A percentile compares a stretch with the other conserved stretches of the same genome.
phyloP scores from a whole-genome alignment of 2,797 vertebrate species.

The Chiloscyllium punctatum region DNA sequence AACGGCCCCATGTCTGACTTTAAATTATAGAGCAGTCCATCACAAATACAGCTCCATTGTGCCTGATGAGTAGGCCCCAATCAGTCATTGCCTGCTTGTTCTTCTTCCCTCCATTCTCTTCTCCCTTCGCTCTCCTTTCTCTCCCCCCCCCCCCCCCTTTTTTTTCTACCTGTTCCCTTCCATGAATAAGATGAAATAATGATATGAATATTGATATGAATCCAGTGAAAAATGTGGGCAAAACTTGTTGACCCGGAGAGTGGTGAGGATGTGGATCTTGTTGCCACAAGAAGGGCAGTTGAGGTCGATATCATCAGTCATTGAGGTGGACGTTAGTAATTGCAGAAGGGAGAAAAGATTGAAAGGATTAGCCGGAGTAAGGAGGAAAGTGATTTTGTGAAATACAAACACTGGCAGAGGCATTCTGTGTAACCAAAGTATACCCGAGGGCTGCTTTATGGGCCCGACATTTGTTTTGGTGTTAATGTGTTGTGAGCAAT shows the following conservation, averaged over 20 bases:
- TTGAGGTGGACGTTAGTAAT: neutral
- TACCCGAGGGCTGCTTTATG: neutral
- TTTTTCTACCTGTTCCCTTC: neutral
- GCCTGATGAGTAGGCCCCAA: neutral
- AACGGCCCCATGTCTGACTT: neutral
- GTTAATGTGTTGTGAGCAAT: neutral
- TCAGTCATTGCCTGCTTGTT: neutral
- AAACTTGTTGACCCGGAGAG: neutral
- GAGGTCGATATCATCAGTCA: neutral
- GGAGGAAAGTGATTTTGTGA: neutral
- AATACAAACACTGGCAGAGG: neutral
- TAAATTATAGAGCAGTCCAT: neutral
- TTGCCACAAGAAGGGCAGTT: neutral
- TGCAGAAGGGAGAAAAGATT: neutral
- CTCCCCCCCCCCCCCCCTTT: rapidly evolving
- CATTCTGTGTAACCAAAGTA: neutral
- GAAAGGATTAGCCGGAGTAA: neutral
- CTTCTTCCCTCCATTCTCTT: slow-evolving; percentile 38
- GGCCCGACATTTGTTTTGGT: neutral
- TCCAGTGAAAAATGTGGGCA: neutral
- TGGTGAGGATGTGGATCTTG: neutral
- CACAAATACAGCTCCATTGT: neutral
- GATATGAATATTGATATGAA: neutral
- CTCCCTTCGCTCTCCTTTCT: neutral
- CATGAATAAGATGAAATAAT: neutral